Evolutionary conservation across 2,797 vertebrate genomes (phyloP), one percentile per base, ranked within the genome.

Genomic region (Rhodeus uyekii): DNA sequence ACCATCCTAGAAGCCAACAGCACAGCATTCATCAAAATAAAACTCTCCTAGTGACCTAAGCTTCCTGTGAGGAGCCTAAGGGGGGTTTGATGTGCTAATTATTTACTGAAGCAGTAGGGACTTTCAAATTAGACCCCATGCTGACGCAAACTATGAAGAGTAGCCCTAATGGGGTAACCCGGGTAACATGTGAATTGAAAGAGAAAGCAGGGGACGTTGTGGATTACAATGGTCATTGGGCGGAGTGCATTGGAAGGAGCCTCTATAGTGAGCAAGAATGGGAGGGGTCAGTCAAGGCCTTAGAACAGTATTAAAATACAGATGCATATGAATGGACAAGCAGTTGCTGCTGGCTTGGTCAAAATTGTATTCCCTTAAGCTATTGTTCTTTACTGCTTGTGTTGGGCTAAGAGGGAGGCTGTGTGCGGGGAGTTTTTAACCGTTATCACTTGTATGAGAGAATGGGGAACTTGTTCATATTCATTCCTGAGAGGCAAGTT

Each of bases 251-350:
- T 86, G 90, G 90, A 90, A 91, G 89, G 91, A 90, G 84, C 81
- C 55, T 85, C 85, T 89, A 85, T 83, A 82, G 78, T 74, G 64
- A 78, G 65, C 60, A 76, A 81, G 78, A 80, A 61, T 65, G 83
- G 75, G 87, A 80, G 88, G 82, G 81, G 83, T 77, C 76, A 80
- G 76, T 48, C 80, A 42, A 84, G 88, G 73, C 89, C 88, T 90
- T 86, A 86, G 90, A 88, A 84, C 88, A 89, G 93, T 93, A 93
- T 95, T 95, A 93, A 92, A 92, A 94, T 95, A 94, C 93, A 94
- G 90, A 93, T 93, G 90, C 93, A 94, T 94, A 93, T 93, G 92
- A 95, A 95, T 94, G 91, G 92, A 91, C 88, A 90, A 93, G 93
- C 91, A 92, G 92, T 93, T 91, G 87, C 86, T 89, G 90, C 90